Evolutionary conservation across 2,888 invertebrate genomes (phyloP).

Genomic region (Parascotia fuliginaria): DNA sequence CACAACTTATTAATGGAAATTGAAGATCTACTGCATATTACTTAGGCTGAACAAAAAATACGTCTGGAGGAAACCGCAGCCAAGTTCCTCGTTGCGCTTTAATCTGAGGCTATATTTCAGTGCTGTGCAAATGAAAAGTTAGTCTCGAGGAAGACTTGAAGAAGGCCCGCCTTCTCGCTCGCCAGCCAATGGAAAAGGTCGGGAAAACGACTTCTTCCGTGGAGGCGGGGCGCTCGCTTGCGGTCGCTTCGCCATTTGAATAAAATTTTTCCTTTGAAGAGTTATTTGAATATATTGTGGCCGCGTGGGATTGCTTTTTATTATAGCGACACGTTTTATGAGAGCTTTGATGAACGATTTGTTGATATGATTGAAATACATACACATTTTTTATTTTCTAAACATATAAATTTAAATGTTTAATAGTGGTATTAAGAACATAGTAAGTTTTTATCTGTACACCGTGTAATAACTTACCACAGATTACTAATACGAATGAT

Average conservation of each 20-base stretch:
- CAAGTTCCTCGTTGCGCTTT: constrained; percentile 76
- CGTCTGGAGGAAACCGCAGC: constrained; percentile 75
- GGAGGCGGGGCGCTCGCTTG: constrained; percentile 77
- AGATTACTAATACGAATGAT: too few relatives aligned
- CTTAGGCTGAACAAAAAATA: constrained; percentile 59
- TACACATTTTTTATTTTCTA: constrained; percentile 6
- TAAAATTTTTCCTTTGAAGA: constrained; percentile 79
- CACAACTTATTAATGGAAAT: constrained; percentile 45
- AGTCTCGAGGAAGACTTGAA: constrained; percentile 75
- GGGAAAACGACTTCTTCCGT: constrained; percentile 81
- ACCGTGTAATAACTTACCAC: too few relatives aligned
- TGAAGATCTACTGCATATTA: constrained; percentile 56
- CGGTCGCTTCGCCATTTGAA: constrained; percentile 81
- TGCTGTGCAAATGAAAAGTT: constrained; percentile 85
- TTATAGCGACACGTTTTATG: constrained; percentile 39
- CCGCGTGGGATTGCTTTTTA: constrained; percentile 43
- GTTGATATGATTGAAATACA: constrained; percentile 5
- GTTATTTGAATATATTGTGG: constrained; percentile 78
- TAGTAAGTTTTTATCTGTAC: too few relatives aligned
- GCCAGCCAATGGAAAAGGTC: constrained; percentile 82
- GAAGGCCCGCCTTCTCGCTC: constrained; percentile 74
- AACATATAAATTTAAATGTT: neutral
- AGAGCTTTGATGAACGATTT: constrained; percentile 35
- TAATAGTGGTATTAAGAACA: neutral
- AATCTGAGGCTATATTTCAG: constrained; percentile 82